Percentiles rank a stretch among this genome's conserved stretches.
phyloP scores from a whole-genome alignment of 2,888 invertebrate genomes.

The Sceliomorpha sp. region DNA sequence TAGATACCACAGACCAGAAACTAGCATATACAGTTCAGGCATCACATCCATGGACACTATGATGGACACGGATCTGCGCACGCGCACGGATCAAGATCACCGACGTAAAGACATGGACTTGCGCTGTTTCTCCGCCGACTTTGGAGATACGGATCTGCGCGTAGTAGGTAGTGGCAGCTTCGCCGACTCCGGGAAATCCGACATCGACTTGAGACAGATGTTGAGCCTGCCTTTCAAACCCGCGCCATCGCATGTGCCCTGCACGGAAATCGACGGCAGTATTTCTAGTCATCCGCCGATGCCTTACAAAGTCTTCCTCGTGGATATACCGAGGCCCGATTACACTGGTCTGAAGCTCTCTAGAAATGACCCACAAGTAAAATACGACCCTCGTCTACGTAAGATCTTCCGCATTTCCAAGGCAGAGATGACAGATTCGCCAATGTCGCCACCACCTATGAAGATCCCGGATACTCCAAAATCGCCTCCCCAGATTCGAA shows the following conservation, averaged over 20 bases:
- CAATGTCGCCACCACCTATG: constrained; percentile 82
- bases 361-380: constrained; percentile 86
- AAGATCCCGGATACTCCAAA: constrained; percentile 79
- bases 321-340: constrained; percentile 88
- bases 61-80: constrained; percentile 77
- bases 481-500: constrained; percentile 73
- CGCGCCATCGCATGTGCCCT: constrained; percentile 90
- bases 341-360: constrained; percentile 88
- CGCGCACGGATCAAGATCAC: constrained; percentile 74
- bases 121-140: constrained; percentile 80
- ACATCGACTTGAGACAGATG: constrained; percentile 87
- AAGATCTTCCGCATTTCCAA: constrained; percentile 87
- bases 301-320: constrained; percentile 83
- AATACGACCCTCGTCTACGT: constrained; percentile 88
- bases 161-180: constrained; percentile 79
- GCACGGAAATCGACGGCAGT: constrained; percentile 92
- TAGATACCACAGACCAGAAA: constrained; percentile 66
- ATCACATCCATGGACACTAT: constrained; percentile 71
- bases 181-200: constrained; percentile 79
- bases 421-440: constrained; percentile 83
- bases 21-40: constrained; percentile 78
- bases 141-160: constrained; percentile 86
- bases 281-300: constrained; percentile 89
- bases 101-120: constrained; percentile 81
- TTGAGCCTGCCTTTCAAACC: constrained; percentile 89